Evolutionary conservation across 2,797 vertebrate genomes (phyloP).

Genomic region (Masticophis lateralis): DNA sequence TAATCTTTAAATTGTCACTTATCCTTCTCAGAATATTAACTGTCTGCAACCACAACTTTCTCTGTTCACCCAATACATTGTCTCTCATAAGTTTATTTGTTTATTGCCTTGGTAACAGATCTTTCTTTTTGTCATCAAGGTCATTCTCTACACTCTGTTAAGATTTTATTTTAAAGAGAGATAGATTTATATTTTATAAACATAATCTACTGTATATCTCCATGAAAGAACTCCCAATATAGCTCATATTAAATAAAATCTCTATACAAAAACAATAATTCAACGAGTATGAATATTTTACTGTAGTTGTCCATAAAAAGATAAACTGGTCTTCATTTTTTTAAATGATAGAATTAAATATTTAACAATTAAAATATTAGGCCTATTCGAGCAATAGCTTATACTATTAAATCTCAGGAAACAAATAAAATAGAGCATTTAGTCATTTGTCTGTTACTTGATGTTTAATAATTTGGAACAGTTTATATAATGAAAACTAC

Average conservation of each 20-base stretch:
- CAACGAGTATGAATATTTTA: background rate
- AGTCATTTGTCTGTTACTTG: background rate
- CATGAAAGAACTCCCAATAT: background rate
- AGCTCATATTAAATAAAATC: background rate
- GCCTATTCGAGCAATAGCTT: background rate
- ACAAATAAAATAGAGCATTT: background rate
- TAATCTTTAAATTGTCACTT: background rate
- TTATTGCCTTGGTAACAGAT: background rate
- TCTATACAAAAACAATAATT: background rate
- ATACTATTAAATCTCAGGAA: background rate
- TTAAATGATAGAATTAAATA: too few relatives aligned
- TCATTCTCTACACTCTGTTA: background rate
- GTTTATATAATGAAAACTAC: background rate
- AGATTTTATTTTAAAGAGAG: background rate
- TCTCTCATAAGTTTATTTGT: background rate
- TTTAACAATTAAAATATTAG: background rate
- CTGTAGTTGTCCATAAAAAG: background rate
- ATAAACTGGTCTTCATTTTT: background rate
- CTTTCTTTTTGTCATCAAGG: background rate
- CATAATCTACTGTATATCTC: background rate
- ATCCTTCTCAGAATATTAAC: background rate
- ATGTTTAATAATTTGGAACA: background rate
- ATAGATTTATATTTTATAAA: background rate
- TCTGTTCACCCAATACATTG: background rate
- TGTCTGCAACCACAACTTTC: background rate